Evolutionary conservation across 2,797 vertebrate genomes (phyloP), one percentile per base, ranked within the genome.

Genomic region (Psittacula derbiana): DNA sequence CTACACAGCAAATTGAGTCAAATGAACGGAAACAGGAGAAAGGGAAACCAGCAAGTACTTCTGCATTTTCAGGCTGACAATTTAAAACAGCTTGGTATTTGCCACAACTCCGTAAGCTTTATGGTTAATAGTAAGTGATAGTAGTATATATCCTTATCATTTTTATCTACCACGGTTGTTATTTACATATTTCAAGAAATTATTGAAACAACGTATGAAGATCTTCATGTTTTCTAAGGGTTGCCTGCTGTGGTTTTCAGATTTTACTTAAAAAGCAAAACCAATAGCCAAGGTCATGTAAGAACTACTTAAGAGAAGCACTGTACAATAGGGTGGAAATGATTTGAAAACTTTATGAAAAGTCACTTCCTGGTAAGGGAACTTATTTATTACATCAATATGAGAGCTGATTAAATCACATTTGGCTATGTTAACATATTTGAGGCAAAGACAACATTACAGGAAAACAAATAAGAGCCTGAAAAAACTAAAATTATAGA

Each of bases 11-110:
- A 41, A 79, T 0, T 6, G 21, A 73, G 11, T 27, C 21, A 33
- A 46, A 16, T 81, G 60, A 90, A 74, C 66, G 75, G 83, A 93
- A 94, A 92, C 74, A 71, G 92, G 72, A 88, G 97, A 93, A 97
- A 98, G 95, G 90, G 97, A 98, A 97, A 97, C 88, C 80, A 96
- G n/a, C 16, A 80, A 86, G 20, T 18, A 75, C 31, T 43, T 46
- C 50, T 53, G 58, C 36, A 44, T 38, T 94, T 78, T 72, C 57
- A 91, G 50, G 57, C 43, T 83, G 61, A 41, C 61, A 82, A 27
- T 90, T 92, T 50, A 57, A 84, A 79, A 75, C 53, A 80, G 43
- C 19, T 44, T 5, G 18, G 36, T 33, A 67, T 66, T 74, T 69
- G 5, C 74, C 11, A 23, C 67, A 52, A 49, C 31, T 88, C 60